These are phyloP conservation scores for Eulemur coronatus DNA, from an alignment of 2,797 vertebrate genomes.

Conservation along the genomic window DNA sequence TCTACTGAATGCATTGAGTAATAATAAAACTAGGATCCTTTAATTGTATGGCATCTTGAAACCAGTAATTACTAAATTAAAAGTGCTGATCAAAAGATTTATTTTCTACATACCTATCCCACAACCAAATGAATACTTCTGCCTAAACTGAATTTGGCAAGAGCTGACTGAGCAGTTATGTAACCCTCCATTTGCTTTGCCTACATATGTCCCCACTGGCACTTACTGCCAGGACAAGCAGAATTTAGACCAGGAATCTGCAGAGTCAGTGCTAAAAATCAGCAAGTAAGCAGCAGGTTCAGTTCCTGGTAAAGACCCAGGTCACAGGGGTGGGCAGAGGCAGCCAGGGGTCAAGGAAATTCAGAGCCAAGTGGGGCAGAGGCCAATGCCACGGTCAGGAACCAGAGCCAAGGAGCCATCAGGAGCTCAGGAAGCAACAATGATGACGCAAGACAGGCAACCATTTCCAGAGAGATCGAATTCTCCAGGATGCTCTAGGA, in stretches of 20 bases:
- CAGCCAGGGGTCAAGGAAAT: conserved; percentile 61
- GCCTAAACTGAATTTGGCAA: conserved; percentile 39
- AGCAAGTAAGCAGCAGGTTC: conserved; percentile 65
- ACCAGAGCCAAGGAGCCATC: conserved; percentile 10
- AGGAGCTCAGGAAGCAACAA: not conserved
- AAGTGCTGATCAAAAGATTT: not conserved
- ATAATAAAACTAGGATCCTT: not conserved
- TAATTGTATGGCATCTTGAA: not conserved
- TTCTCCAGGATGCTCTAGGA: not conserved
- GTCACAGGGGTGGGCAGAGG: conserved; percentile 45
- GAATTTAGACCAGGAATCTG: conserved; percentile 64
- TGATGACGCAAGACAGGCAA: not conserved
- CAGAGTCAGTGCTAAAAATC: conserved; percentile 62
- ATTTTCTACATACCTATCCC: not conserved
- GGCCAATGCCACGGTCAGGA: not conserved
- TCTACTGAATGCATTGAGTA: not conserved
- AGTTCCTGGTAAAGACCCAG: conserved; percentile 47
- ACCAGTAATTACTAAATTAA: not conserved
- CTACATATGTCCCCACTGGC: conserved; percentile 42
- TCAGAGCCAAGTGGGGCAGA: conserved; percentile 30
- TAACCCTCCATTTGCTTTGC: conserved; percentile 49
- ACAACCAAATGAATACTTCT: not conserved
- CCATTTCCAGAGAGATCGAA: not conserved
- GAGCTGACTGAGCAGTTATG: not conserved
- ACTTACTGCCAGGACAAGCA: conserved; percentile 26